These are phyloP conservation scores for Pseudomugil tenellus DNA, from an alignment of 2,797 vertebrate species.

Conservation along the genomic window DNA sequence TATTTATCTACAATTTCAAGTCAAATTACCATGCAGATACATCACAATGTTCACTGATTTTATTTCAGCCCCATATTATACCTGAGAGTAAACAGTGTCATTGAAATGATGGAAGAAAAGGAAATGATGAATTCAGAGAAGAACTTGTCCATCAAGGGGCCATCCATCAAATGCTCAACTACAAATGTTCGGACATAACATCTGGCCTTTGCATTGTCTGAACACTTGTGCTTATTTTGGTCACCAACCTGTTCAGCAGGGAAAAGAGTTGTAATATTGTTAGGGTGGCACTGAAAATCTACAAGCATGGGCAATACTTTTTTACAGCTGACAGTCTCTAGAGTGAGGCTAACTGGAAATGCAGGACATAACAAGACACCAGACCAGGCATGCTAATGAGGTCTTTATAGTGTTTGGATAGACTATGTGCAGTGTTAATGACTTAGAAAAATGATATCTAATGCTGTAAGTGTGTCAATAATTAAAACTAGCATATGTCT, in stretches of 20 bases:
- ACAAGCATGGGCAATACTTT: conserved; percentile 20
- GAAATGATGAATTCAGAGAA: conserved; percentile 31
- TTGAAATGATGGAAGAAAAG: conserved; percentile 26
- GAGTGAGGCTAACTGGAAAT: conserved; percentile 23
- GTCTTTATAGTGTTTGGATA: conserved; percentile 45
- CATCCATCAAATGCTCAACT: conserved; percentile 51
- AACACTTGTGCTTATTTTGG: conserved; percentile 16
- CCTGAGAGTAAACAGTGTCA: conserved; percentile 26
- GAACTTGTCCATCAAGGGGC: conserved; percentile 28
- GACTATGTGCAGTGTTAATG: not conserved
- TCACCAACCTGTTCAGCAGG: conserved; percentile 3
- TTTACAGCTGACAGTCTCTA: conserved; percentile 54
- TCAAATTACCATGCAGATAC: not conserved
- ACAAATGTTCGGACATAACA: conserved; percentile 10
- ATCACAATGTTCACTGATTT: not conserved
- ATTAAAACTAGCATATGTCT: not conserved
- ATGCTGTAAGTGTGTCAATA: not conserved
- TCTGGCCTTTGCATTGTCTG: conserved; percentile 20
- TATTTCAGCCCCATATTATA: not conserved
- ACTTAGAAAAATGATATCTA: not conserved
- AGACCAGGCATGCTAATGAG: conserved; percentile 44
- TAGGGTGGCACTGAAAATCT: conserved; percentile 20
- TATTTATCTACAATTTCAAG: not conserved
- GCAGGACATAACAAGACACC: conserved; percentile 40
- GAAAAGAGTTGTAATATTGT: conserved; percentile 20